Evolutionary conservation across 2,888 invertebrate genomes (phyloP), one percentile per base, ranked within the genome.

Genomic region (Dione juno): DNA sequence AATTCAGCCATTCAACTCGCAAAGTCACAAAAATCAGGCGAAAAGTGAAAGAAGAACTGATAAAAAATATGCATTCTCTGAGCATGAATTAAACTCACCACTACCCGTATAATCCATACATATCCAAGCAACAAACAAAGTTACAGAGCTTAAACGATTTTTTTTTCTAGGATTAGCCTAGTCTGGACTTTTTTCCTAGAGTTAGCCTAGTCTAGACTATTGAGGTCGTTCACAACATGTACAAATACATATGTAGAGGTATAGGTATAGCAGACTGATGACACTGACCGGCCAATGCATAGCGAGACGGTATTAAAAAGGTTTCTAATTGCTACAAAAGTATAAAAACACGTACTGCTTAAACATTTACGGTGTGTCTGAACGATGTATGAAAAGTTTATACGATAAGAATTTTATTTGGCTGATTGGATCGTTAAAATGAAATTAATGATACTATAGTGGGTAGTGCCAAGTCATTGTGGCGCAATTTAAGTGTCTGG

Each of bases 321-420:
- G 28, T 61, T 61, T 61, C 59, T 61, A 61, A 61, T 61, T 43
- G 43, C 59, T 28, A 11, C 14, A 45, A 59, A 28, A 43, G 59
- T 10, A 43, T 59, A 43, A 59, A 41, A 58, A 41, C 58, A 21
- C 41, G 41, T 41, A 43, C n/a, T 11, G 43, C 14, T 59, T n/a
- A 59, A 59, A 16, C 11, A 37, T 59, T 43, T 21, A 59, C 43
- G 28, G 43, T 6, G 11, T 43, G 43, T 43, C 28, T 61, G 43
- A 43, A 28, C n/a, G 28, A 43, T 54, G 35, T 54, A 37, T 16
- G 37, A 54, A 54, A 54, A 54, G 35, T 16, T 37, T 37, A 37
- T 54, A n/a, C 35, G 5, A 54, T 54, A n/a, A 37, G 37, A 53
- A 28, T 54, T 54, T 37, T 54, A 16, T 54, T 54, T 54, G 54